Conservation (phyloP, 2,797 vertebrate genomes). For the Natrix natrix region DNA sequence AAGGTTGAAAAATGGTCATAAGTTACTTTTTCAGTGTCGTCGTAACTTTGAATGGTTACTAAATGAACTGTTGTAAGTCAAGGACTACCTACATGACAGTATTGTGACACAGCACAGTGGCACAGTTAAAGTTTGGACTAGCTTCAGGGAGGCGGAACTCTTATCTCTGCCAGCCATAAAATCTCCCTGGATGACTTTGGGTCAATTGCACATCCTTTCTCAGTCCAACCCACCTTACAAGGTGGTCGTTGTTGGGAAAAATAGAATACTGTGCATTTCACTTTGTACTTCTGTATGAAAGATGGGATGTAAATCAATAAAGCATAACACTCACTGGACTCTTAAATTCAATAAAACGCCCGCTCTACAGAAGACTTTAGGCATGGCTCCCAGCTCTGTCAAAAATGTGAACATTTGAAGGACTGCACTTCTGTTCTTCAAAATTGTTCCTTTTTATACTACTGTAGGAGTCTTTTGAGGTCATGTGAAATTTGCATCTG, state of each 20-base stretch:
- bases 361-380: background rate
- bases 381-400: background rate
- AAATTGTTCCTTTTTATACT: background rate
- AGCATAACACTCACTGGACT: background rate
- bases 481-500: constrained; percentile 7
- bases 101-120: background rate
- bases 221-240: background rate
- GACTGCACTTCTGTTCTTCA: background rate
- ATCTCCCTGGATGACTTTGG: background rate
- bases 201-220: background rate
- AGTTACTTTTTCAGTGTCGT: background rate
- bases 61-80: background rate
- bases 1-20: background rate
- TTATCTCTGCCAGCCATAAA: background rate
- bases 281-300: background rate
- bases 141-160: background rate
- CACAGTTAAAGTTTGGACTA: background rate
- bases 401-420: background rate
- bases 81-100: background rate
- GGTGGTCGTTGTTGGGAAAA: background rate
- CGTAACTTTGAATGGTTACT: background rate
- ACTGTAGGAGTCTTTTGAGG: background rate
- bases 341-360: background rate
- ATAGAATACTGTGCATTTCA: background rate
- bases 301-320: background rate